phyloP scores from a whole-genome alignment of 2,113 vertebrate genomes.

The Dendrocopos noguchii region DNA sequence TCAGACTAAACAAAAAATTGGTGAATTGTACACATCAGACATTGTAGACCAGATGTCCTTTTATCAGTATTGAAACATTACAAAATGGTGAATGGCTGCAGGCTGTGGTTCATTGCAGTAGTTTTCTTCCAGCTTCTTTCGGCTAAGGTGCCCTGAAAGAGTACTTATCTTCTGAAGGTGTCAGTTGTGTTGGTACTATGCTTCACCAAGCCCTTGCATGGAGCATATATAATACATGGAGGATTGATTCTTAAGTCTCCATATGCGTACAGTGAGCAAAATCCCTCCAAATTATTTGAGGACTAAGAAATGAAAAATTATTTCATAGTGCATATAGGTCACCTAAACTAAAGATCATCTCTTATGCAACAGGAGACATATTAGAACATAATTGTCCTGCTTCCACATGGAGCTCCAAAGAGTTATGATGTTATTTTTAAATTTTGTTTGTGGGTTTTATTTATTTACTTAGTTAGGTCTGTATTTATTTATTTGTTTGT shows the following conservation, averaged over 20 bases:
- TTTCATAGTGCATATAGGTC: rapidly evolving
- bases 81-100: background rate
- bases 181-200: background rate
- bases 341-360: background rate
- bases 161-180: background rate
- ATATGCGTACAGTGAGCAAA: background rate
- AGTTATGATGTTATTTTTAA: background rate
- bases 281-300: background rate
- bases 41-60: background rate
- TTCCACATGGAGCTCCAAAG: background rate
- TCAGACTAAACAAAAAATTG: background rate
- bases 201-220: background rate
- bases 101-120: background rate
- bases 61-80: background rate
- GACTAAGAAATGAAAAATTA: background rate
- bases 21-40: background rate
- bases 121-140: background rate
- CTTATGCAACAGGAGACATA: rapidly evolving
- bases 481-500: too few relatives aligned
- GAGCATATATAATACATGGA: background rate
- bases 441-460: background rate
- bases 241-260: background rate
- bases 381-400: background rate
- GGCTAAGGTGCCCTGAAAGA: background rate
- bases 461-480: too few relatives aligned